Evolutionary conservation across 2,888 invertebrate genomes (phyloP), one percentile per base, ranked within the genome.

Genomic region (Drosophila prostipennis): DNA sequence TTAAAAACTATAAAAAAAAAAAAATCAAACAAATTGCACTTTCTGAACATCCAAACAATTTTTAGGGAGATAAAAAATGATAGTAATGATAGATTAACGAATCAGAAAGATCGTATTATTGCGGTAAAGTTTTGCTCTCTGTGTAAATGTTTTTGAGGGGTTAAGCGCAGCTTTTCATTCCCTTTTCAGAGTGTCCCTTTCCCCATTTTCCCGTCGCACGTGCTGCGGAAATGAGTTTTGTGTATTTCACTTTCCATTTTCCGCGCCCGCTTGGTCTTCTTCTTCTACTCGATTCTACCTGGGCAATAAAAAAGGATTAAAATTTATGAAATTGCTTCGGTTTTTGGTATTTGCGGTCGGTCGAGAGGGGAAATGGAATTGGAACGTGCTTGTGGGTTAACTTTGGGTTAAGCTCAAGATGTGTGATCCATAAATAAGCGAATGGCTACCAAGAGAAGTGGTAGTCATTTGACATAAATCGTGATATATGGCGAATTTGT

Each of bases 251-350:
- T 80, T 82, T 77, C 70, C 60, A 75, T 87, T 87, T 78, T 72
- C 54, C 72, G 74, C 78, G 68, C 48, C 69, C 71, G 71, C 74
- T 57, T 67, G 61, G 59, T 39, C 49, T 48, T 8, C 39, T 23
- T 43, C 34, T 43, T 14, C 14, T 8, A 10, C 23, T 40, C 14
- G 23, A 14, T 32, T 43, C 52, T 63, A 65, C 52, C 73, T 71
- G 79, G 61, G 83, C 83, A 79, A 87, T 83, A 87, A 79, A 87
- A 83, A 87, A 82, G 88, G 88, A 85, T 87, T 87, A 85, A 77
- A 87, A 84, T 87, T 84, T 84, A 87, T 87, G 83, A 82, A 87
- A 82, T 79, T 81, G 81, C 87, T 57, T 80, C 86, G 75, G 64
- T 69, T 73, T 86, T 71, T 77, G 83, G 72, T 57, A 57, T 70